phyloP scores from a whole-genome alignment of 2,113 vertebrate species.

The Burhinus oedicnemus region DNA sequence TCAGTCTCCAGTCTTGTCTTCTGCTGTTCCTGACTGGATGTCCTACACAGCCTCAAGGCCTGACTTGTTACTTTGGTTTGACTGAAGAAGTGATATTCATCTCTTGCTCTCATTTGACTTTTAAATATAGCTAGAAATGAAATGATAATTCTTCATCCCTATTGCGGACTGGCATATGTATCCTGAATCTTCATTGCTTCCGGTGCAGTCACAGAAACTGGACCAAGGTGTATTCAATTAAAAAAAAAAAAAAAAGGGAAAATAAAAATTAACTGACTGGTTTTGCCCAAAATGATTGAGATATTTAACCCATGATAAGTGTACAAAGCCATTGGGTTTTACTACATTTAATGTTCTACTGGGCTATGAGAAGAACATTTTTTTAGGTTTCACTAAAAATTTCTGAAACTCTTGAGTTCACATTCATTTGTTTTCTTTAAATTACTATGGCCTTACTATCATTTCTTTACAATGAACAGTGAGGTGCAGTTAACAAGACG shows the following conservation, averaged over 20 bases:
- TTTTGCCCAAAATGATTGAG: background rate
- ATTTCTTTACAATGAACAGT: background rate
- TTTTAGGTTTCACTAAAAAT: background rate
- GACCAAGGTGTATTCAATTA: accelerated
- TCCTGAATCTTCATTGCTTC: background rate
- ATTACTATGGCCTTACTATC: background rate
- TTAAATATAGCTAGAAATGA: background rate
- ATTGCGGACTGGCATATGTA: background rate
- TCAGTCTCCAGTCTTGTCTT: background rate
- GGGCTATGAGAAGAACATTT: background rate
- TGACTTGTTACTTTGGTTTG: background rate
- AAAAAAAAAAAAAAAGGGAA: background rate
- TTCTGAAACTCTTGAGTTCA: background rate
- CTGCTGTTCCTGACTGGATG: background rate
- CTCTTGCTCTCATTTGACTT: background rate
- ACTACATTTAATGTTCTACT: background rate
- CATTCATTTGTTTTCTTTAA: background rate
- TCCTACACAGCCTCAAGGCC: background rate
- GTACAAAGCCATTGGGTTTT: background rate
- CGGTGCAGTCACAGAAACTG: background rate
- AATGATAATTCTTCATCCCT: background rate
- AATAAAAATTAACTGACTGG: background rate
- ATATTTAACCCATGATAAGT: background rate
- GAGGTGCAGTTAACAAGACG: background rate
- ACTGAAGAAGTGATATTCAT: background rate